Conservation (phyloP, 2,888 invertebrate species). For the Pandemis cinnamomeana region DNA sequence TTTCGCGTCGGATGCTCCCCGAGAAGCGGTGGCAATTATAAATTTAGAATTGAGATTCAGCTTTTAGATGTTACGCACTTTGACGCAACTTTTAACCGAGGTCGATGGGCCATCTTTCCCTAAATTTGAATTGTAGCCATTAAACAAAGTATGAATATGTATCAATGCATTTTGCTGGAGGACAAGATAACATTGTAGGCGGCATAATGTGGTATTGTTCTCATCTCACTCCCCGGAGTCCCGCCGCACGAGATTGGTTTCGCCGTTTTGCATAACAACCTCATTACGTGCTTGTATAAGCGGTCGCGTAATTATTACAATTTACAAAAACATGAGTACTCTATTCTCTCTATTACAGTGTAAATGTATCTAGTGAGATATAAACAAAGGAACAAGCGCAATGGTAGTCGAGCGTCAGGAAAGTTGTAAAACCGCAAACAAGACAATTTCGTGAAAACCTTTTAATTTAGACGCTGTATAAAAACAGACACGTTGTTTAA, state of each 20-base stretch:
- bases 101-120: background rate
- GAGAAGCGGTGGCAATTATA: conserved; percentile 15
- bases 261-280: conserved; percentile 34
- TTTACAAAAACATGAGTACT: background rate
- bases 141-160: conserved; percentile 6
- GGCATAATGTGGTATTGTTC: conserved; percentile 21
- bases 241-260: conserved; percentile 5
- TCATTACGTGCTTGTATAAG: conserved; percentile 20
- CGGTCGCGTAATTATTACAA: conserved; percentile 14
- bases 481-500: background rate
- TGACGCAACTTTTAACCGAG: conserved; percentile 7
- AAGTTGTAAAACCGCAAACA: background rate
- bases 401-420: background rate
- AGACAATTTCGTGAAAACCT: background rate
- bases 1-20: conserved; percentile 2
- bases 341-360: background rate
- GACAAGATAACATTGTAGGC: conserved; percentile 10
- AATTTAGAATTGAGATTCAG: conserved; percentile 23
- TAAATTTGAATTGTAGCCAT: background rate
- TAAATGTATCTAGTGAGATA: background rate
- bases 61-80: conserved; percentile 8
- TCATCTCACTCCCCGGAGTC: conserved; percentile 15
- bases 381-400: background rate
- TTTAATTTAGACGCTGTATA: background rate
- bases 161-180: conserved; percentile 5